Percentiles rank a stretch among this genome's conserved stretches.
Conservation (phyloP, 1,140 invertebrate species). For the Homarus americanus region DNA sequence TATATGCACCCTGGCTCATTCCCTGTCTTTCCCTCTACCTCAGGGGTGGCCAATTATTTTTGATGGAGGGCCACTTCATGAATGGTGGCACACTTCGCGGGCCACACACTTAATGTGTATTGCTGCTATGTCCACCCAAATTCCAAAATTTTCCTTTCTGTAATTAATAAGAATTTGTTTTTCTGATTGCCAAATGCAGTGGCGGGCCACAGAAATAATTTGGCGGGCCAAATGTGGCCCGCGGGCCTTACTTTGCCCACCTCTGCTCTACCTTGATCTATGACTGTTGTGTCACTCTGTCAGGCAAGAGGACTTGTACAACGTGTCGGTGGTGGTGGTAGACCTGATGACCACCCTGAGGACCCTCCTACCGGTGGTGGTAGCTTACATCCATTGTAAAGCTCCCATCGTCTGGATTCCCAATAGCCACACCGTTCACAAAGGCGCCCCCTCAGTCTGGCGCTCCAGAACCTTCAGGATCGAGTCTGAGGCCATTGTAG, state of each 20-base stretch:
- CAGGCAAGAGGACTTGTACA: conserved; percentile 41
- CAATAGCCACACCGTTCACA: background rate
- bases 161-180: too few relatives aligned
- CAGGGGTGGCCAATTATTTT: too few relatives aligned
- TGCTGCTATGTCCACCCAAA: too few relatives aligned
- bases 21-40: too few relatives aligned
- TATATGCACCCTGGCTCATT: too few relatives aligned
- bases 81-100: too few relatives aligned
- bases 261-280: background rate
- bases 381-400: conserved; percentile 50
- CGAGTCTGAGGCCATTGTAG: background rate
- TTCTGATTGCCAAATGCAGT: too few relatives aligned
- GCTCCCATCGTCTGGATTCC: conserved; percentile 54
- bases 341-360: conserved; percentile 54
- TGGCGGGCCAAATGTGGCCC: too few relatives aligned
- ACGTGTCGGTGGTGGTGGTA: conserved; percentile 47
- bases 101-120: too few relatives aligned
- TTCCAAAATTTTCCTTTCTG: too few relatives aligned
- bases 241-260: background rate
- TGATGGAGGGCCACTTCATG: too few relatives aligned
- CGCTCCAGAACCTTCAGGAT: conserved; percentile 17
- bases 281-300: background rate
- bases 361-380: conserved; percentile 32
- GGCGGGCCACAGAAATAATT: too few relatives aligned
- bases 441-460: background rate